Evolutionary conservation across 2,113 vertebrate genomes (phyloP).

Genomic region (Catharus fuscescens): DNA sequence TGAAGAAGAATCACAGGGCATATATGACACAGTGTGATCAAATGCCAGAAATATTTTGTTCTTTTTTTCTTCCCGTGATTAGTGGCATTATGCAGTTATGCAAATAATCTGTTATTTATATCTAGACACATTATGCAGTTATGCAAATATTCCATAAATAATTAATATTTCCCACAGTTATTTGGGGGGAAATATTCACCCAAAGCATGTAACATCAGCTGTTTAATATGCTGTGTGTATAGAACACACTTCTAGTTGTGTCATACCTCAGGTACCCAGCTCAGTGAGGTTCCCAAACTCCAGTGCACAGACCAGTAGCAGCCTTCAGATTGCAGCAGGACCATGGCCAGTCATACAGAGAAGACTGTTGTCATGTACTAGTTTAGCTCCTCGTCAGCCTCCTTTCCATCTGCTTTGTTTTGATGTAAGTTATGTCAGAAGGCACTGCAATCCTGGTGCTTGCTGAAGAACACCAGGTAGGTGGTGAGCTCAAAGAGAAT

Average conservation of each 20-base stretch:
- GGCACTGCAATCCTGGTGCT: neutral
- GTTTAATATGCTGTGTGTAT: slow-evolving; percentile 18
- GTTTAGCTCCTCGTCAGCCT: neutral
- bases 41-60: slow-evolving; percentile 79
- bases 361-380: neutral
- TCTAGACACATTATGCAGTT: slow-evolving; percentile 82
- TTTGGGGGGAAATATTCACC: slow-evolving; percentile 69
- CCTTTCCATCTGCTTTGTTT: neutral
- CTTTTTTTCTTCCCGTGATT: slow-evolving; percentile 76
- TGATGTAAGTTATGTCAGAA: neutral
- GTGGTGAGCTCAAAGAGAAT: neutral
- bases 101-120: slow-evolving; percentile 86
- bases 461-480: neutral
- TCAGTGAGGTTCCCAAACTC: neutral
- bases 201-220: slow-evolving; percentile 58
- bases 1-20: slow-evolving; percentile 59
- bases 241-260: slow-evolving; percentile 16
- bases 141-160: slow-evolving; percentile 83
- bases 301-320: neutral
- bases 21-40: slow-evolving; percentile 76
- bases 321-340: neutral
- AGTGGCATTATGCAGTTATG: slow-evolving; percentile 83
- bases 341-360: neutral
- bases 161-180: slow-evolving; percentile 81
- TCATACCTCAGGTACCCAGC: neutral